Base-by-base conservation (phyloP, 2,113 vertebrate genomes). In the Aspidoscelis tigris region DNA sequence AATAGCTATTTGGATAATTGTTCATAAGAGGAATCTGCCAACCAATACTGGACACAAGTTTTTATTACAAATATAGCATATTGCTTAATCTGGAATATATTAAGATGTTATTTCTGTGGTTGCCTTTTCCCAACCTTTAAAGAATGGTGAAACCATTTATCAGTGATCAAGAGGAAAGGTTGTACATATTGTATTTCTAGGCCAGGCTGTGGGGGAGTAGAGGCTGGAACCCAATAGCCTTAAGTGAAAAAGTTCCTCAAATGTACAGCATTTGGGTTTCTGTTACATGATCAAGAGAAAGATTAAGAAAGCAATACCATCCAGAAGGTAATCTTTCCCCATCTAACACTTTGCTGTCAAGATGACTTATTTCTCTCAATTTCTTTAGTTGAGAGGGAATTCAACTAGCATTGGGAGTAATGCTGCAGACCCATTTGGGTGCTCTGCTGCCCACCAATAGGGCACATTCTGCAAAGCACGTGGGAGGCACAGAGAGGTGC, bases 1-100 rank as follows among this genome's bases (percentile, higher is more conserved):
- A 96, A 96, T 96, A 93, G 95, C 96, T 94, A 93, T 96, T 96
- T 95, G 96, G 95, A 84, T 97, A 96, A 97, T 97, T 96, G 95
- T 97, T 96, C 96, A 18, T 95, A 82, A 33, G 90, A 93, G 83
- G 78, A 93, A 95, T 93, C 94, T 95, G 96, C 96, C 96, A 97
- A 90, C 90, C 90, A 83, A 79, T 41, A 91, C 82, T 96, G 95
- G 96, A 96, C 95, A 90, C 91, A 92, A 95, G 93, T 90, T 94
- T 93, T 94, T 95, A 95, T 93, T 95, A 96, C 96, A 96, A 96
- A 96, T 96, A 96, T 95, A 96, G 94, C 93, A 95, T 95, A 91
- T 92, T 94, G 94, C 33, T 92, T 96, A 96, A 96, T 96, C 96
- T 97, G 96, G 96, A 96, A 96, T 95, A 95, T 93, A 96, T 97